These are phyloP conservation scores for Nannoperca australis DNA, from an alignment of 2,797 vertebrate species.

Conservation along the genomic window DNA sequence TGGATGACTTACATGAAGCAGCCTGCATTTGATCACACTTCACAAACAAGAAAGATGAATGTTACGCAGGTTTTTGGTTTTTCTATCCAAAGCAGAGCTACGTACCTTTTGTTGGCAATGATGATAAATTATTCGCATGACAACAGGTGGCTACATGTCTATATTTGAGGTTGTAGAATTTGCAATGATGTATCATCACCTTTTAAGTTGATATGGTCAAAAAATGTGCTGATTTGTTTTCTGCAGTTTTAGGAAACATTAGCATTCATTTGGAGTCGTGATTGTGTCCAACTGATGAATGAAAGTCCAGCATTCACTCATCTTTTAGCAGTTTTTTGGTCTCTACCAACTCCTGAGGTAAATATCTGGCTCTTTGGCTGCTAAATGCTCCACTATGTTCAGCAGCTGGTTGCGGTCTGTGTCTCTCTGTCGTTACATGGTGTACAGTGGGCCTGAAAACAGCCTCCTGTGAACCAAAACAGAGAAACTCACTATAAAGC, in stretches of 20 bases:
- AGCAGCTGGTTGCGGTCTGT: neutral
- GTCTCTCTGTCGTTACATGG: neutral
- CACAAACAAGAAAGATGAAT: neutral
- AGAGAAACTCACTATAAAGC: neutral
- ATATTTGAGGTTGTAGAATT: neutral
- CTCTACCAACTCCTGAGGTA: neutral
- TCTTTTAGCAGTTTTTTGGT: neutral
- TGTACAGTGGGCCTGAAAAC: neutral
- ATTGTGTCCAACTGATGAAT: neutral
- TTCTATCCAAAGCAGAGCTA: neutral
- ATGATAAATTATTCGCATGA: neutral
- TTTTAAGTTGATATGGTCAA: neutral
- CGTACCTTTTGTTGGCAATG: neutral
- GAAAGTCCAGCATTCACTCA: neutral
- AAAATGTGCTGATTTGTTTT: neutral
- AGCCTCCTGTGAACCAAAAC: neutral
- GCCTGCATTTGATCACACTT: neutral
- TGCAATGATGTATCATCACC: neutral
- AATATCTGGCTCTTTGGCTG: neutral
- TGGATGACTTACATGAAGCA: slow-evolving; percentile 16
- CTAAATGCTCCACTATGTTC: neutral
- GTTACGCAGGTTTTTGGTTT: neutral
- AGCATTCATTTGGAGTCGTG: neutral
- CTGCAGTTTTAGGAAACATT: neutral
- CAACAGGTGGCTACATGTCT: neutral